phyloP scores from a whole-genome alignment of 2,113 vertebrate species.

The Carassius gibelio region DNA sequence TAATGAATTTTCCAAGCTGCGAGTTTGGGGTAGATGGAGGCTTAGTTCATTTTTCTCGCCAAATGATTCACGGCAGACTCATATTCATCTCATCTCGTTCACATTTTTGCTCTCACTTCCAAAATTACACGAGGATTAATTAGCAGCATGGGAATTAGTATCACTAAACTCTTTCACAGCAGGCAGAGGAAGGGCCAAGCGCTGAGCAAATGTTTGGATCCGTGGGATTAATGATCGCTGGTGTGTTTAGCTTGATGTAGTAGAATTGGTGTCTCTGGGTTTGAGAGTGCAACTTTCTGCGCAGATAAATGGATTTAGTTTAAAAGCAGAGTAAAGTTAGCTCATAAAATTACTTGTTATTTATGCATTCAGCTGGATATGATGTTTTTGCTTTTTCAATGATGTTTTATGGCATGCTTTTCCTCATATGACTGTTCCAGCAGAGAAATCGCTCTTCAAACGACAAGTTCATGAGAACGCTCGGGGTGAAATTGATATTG shows the following conservation, averaged over 20 bases:
- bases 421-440: slow-evolving; percentile 11
- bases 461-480: slow-evolving; percentile 7
- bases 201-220: slow-evolving; percentile 57
- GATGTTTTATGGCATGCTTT: background rate
- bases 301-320: slow-evolving; percentile 1
- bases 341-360: background rate
- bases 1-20: background rate
- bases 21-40: slow-evolving; percentile 17
- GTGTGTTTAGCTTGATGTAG: slow-evolving; percentile 52
- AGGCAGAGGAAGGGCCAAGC: slow-evolving; percentile 10
- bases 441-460: background rate
- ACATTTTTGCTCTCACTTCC: slow-evolving; percentile 54
- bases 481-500: slow-evolving; percentile 29
- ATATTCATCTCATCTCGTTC: slow-evolving; percentile 62
- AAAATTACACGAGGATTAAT: slow-evolving; percentile 61
- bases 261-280: slow-evolving; percentile 33
- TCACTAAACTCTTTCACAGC: slow-evolving; percentile 38
- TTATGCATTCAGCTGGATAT: background rate
- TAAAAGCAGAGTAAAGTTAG: background rate
- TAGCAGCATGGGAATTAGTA: slow-evolving; percentile 55
- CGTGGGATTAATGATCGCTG: slow-evolving; percentile 52
- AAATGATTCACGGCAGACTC: slow-evolving; percentile 56
- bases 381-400: background rate
- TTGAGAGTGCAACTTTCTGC: background rate
- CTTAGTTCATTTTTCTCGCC: slow-evolving; percentile 16